phyloP scores from a whole-genome alignment of 2,797 vertebrate species.

The Merluccius polli region DNA sequence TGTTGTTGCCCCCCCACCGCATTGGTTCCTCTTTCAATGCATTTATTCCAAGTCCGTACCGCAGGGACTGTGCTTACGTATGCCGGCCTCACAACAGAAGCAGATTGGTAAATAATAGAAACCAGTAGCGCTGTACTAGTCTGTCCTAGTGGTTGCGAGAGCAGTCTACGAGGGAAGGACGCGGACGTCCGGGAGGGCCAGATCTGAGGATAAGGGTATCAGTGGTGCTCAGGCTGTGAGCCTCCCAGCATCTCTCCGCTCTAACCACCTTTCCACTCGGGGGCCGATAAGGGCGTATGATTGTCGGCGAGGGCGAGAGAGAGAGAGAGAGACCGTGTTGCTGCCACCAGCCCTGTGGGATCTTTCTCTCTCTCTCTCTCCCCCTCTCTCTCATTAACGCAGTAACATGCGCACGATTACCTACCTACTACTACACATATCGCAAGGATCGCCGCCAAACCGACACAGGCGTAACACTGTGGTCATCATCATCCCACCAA shows the following conservation, averaged over 20 bases:
- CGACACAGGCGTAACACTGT: neutral
- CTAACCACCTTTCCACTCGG: conserved; percentile 2
- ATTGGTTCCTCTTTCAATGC: neutral
- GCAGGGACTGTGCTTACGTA: neutral
- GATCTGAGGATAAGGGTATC: conserved; percentile 2
- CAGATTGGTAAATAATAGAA: neutral
- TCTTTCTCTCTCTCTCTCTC: neutral
- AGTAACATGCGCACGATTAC: neutral
- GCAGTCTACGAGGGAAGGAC: no score
- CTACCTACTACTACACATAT: neutral
- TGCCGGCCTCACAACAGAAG: neutral
- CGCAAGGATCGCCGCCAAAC: neutral
- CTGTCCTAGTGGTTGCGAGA: no score
- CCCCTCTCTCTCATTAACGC: conserved; percentile 1
- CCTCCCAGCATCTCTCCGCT: conserved; percentile 18
- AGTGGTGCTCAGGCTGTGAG: conserved; percentile 24
- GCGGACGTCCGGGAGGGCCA: neutral
- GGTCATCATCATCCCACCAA: neutral
- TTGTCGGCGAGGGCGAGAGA: neutral
- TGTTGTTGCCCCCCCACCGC: neutral
- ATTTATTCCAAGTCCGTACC: neutral
- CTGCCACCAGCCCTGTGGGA: conserved; percentile 15
- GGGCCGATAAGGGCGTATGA: conserved; percentile 25
- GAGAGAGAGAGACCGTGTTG: neutral
- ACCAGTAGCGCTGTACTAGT: no score